Evolutionary conservation across 2,797 vertebrate genomes (phyloP).

Genomic region (Ataeniobius toweri): DNA sequence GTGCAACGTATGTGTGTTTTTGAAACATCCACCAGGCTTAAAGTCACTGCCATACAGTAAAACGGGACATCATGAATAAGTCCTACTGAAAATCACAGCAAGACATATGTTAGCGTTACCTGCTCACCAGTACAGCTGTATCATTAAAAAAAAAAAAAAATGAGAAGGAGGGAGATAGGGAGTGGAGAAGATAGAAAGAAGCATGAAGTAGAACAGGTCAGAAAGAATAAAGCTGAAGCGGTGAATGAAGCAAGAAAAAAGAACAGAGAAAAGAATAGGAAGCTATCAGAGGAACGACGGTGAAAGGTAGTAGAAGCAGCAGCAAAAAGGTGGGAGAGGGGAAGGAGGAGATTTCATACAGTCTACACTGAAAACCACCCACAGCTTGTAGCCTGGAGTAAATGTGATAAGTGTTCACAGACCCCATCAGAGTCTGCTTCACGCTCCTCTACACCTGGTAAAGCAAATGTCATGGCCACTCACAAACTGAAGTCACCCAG

Average conservation of each 20-base stretch:
- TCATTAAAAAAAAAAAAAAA: slow-evolving; percentile 9
- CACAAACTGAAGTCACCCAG: slow-evolving; percentile 56
- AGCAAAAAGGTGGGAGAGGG: slow-evolving; percentile 31
- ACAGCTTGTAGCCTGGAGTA: slow-evolving; percentile 60
- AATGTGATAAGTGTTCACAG: slow-evolving; percentile 74
- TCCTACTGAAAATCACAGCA: slow-evolving; percentile 18
- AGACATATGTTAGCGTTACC: slow-evolving; percentile 17
- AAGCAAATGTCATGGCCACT: slow-evolving; percentile 70
- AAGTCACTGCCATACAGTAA: slow-evolving; percentile 27
- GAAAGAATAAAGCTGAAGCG: slow-evolving; percentile 48
- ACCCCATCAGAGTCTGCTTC: slow-evolving; percentile 67
- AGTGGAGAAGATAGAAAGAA: slow-evolving; percentile 44
- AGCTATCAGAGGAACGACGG: slow-evolving; percentile 25
- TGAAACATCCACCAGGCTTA: slow-evolving; percentile 45
- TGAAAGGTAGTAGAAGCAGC: slow-evolving; percentile 34
- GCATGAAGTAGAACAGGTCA: slow-evolving; percentile 51
- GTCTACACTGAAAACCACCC: slow-evolving; percentile 54
- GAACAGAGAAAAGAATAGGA: slow-evolving; percentile 29
- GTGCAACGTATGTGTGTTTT: slow-evolving; percentile 56
- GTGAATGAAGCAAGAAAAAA: slow-evolving; percentile 46
- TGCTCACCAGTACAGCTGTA: slow-evolving; percentile 4
- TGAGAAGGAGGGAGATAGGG: slow-evolving; percentile 22
- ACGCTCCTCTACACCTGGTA: slow-evolving; percentile 69
- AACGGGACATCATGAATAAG: slow-evolving; percentile 33
- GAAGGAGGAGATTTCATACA: slow-evolving; percentile 48